These are phyloP conservation scores for Tipula confusa DNA, from an alignment of 2,888 invertebrate species.

Conservation along the genomic window DNA sequence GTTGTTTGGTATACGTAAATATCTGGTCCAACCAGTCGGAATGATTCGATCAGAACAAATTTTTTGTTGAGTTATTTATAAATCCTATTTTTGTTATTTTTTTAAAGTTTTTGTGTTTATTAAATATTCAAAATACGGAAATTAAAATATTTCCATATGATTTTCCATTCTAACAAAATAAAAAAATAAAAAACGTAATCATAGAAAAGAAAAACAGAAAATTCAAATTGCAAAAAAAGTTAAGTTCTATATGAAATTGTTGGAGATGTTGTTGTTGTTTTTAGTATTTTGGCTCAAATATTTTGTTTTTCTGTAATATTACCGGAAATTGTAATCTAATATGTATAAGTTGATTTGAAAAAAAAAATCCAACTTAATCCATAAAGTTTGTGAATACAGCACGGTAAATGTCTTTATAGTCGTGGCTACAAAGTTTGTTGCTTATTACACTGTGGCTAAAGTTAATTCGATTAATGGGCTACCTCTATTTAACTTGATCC, in stretches of 20 bases:
- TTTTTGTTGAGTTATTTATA: not conserved
- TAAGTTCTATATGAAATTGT: not conserved
- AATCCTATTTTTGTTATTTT: not conserved
- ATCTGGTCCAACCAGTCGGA: not conserved
- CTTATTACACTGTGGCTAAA: no score
- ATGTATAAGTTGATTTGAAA: not conserved
- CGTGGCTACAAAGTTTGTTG: no score
- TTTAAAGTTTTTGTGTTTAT: no score
- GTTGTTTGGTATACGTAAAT: not conserved
- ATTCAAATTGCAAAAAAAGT: not conserved
- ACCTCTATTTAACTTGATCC: no score
- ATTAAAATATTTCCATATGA: not conserved
- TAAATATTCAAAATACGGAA: not conserved
- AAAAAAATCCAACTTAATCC: not conserved
- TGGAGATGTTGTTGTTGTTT: not conserved
- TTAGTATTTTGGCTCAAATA: not conserved
- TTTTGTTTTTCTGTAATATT: not conserved
- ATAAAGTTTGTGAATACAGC: not conserved
- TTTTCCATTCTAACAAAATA: not conserved
- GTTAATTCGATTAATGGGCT: no score
- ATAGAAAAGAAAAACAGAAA: not conserved
- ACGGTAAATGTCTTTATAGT: not conserved
- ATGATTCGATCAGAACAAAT: not conserved
- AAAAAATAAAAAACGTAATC: no score
- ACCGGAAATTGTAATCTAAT: not conserved